phyloP scores from a whole-genome alignment of 2,888 invertebrate genomes.

The Parochlus steinenii region DNA sequence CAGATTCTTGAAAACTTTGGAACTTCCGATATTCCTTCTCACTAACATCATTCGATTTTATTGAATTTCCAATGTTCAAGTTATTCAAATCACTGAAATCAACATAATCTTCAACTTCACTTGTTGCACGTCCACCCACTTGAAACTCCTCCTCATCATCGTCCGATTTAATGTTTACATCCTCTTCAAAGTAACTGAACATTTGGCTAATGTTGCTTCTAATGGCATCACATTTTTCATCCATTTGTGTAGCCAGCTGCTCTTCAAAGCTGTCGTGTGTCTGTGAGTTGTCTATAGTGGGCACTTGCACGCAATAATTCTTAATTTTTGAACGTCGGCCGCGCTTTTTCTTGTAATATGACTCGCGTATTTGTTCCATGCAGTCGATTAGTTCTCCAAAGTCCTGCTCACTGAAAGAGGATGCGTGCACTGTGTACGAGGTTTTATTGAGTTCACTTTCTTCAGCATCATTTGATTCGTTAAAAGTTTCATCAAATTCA shows the following conservation, averaged over 20 bases:
- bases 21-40: too few species aligned
- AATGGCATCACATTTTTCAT: constrained; percentile 6
- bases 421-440: constrained; percentile 2
- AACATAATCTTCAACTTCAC: background rate
- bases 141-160: constrained; percentile 6
- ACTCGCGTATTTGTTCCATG: constrained; percentile 7
- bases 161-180: constrained; percentile 7
- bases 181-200: constrained; percentile 10
- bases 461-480: background rate
- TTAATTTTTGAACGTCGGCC: constrained; percentile 1
- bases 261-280: constrained; percentile 1
- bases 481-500: background rate
- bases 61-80: background rate
- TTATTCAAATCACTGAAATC: background rate
- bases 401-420: constrained; percentile 8
- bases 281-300: constrained; percentile 8
- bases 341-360: constrained; percentile 4
- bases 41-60: too few species aligned
- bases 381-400: constrained; percentile 7
- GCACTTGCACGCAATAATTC: constrained; percentile 12
- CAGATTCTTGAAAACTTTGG: too few species aligned
- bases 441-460: constrained; percentile 4
- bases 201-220: constrained; percentile 10
- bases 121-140: too few species aligned
- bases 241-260: background rate